Evolutionary conservation across 2,797 vertebrate genomes (phyloP).

Genomic region (Ataeniobius toweri): DNA sequence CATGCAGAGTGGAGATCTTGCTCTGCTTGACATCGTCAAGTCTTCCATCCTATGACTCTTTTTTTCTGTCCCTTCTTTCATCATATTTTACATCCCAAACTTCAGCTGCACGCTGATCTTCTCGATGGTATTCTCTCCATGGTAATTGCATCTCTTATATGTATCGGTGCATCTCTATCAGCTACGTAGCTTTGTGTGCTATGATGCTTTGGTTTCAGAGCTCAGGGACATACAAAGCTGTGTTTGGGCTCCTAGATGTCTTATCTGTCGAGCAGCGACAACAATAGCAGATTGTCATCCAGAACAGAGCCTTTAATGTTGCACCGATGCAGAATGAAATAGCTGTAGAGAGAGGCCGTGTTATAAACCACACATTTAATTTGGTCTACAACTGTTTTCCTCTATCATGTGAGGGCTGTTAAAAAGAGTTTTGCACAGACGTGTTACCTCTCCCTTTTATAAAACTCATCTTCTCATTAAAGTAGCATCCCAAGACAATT

Average conservation of each 20-base stretch:
- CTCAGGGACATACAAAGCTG: conserved; percentile 51
- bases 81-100: conserved; percentile 38
- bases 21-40: conserved; percentile 44
- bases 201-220: conserved; percentile 47
- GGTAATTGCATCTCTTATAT: conserved; percentile 41
- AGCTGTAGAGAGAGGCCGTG: conserved; percentile 65
- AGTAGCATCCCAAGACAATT: conserved; percentile 63
- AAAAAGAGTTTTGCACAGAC: conserved; percentile 59
- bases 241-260: conserved; percentile 48
- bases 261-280: conserved; percentile 65
- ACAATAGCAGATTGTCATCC: conserved; percentile 62
- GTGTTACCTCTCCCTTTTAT: conserved; percentile 58
- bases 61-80: conserved; percentile 42
- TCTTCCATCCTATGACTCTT: conserved; percentile 21
- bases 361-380: conserved; percentile 70
- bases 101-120: conserved; percentile 41
- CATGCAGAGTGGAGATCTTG: conserved; percentile 46
- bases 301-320: conserved; percentile 64
- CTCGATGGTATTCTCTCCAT: conserved; percentile 27
- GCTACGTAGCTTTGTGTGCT: conserved; percentile 28
- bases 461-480: conserved; percentile 67
- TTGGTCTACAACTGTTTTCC: conserved; percentile 68
- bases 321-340: conserved; percentile 65
- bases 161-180: conserved; percentile 31
- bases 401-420: conserved; percentile 71